Percentiles rank a stretch among this genome's conserved stretches.
These are phyloP conservation scores for Sarcoramphus papa DNA, from an alignment of 2,797 vertebrate genomes.

Conservation along the genomic window DNA sequence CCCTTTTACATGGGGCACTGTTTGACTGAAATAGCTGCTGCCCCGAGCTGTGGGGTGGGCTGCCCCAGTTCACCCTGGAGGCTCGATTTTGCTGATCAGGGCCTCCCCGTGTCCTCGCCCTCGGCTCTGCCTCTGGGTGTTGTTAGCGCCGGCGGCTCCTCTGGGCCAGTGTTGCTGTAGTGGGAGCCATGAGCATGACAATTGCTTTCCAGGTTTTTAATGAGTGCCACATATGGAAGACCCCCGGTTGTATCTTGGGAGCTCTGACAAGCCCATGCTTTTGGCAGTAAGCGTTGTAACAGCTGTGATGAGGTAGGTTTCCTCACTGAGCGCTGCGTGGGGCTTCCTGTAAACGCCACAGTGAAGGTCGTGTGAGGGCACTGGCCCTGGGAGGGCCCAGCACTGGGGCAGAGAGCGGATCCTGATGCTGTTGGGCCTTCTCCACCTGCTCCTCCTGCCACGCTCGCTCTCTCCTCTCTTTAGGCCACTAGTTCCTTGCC, in stretches of 20 bases:
- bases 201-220: constrained; percentile 47
- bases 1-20: not conserved
- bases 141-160: not conserved
- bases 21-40: not conserved
- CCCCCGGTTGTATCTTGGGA: not conserved
- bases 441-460: not conserved
- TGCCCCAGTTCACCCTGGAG: not conserved
- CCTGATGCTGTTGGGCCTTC: not conserved
- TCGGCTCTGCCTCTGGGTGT: fast-evolving
- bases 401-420: not conserved
- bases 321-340: not conserved
- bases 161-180: not conserved
- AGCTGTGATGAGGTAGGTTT: constrained; percentile 47
- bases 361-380: not conserved
- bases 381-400: not conserved
- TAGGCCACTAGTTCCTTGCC: constrained; percentile 86
- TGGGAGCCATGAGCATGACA: not conserved
- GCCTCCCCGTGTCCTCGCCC: not conserved
- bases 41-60: not conserved
- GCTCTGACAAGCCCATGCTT: not conserved
- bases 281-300: constrained; percentile 35
- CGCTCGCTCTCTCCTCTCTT: not conserved
- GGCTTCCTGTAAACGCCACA: not conserved
- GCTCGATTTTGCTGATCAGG: not conserved
- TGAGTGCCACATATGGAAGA: not conserved